These are phyloP conservation scores for Tokudaia muenninki DNA, from an alignment of 2,797 vertebrate genomes.

Conservation along the genomic window DNA sequence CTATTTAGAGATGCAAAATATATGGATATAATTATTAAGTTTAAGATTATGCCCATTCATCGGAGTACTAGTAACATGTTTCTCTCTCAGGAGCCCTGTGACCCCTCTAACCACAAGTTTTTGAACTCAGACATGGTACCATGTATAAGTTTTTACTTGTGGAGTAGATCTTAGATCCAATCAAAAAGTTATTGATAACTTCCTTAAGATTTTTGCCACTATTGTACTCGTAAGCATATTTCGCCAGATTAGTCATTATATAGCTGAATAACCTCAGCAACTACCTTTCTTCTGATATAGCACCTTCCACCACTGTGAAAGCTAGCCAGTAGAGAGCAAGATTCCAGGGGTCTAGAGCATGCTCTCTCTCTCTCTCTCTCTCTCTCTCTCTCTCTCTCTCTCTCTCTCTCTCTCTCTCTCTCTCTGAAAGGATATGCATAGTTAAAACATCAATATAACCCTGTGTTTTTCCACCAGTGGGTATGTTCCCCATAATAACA, in stretches of 20 bases:
- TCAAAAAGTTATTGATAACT: not conserved
- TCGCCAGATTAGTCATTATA: not conserved
- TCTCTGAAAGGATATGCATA: not conserved
- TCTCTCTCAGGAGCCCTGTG: not conserved
- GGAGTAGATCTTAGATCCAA: not conserved
- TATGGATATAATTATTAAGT: not conserved
- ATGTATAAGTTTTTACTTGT: not conserved
- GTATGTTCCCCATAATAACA: not conserved
- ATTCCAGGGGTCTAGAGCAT: not conserved
- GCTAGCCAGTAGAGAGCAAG: not conserved
- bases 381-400: no score
- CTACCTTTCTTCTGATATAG: not conserved
- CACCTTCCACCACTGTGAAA: not conserved
- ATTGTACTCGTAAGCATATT: not conserved
- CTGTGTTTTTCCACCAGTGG: not conserved
- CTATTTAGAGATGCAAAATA: not conserved
- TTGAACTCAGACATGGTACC: not conserved
- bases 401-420: no score
- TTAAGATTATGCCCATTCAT: not conserved
- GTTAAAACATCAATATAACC: not conserved
- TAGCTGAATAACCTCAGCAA: no score
- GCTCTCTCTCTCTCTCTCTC: no score
- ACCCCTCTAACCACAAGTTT: not conserved
- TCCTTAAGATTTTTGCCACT: not conserved
- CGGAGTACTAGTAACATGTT: not conserved